Evolutionary conservation across 2,113 vertebrate species (phyloP).

Genomic region (Pelmatolapia mariae): DNA sequence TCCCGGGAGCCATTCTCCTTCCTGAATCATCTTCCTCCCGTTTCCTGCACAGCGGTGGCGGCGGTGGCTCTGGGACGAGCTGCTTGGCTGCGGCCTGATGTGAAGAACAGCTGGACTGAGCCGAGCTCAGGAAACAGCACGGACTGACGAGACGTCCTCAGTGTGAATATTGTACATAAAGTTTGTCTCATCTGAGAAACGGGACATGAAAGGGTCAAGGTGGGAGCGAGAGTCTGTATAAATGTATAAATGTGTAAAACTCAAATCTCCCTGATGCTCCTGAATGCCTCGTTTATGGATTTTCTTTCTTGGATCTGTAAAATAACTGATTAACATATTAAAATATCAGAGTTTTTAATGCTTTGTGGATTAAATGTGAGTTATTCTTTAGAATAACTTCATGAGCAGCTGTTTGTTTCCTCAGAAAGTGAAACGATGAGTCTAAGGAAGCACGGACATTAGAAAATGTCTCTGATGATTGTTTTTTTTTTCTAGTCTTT

Average conservation of each 20-base stretch:
- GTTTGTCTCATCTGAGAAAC: neutral
- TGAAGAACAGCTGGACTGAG: slow-evolving; percentile 35
- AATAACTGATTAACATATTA: slow-evolving; percentile 42
- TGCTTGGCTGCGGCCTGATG: slow-evolving; percentile 14
- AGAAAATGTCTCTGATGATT: neutral
- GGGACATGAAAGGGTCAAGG: neutral
- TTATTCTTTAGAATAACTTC: neutral
- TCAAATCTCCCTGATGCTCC: neutral
- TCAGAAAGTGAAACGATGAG: neutral
- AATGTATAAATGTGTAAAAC: neutral
- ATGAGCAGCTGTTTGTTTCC: neutral
- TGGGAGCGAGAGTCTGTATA: neutral
- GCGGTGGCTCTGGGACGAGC: neutral
- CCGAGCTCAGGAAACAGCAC: neutral
- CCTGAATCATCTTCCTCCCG: slow-evolving; percentile 53
- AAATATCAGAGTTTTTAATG: neutral
- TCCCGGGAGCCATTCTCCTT: slow-evolving; percentile 51
- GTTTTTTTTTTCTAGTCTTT: neutral
- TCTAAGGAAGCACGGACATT: neutral
- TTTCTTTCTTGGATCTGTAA: neutral
- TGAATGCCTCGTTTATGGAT: neutral
- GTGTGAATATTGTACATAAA: slow-evolving; percentile 56
- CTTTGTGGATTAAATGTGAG: neutral
- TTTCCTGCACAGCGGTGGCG: neutral
- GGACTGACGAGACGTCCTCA: neutral